Base-by-base conservation (phyloP, 2,113 vertebrate genomes). In the Orcinus orca region DNA sequence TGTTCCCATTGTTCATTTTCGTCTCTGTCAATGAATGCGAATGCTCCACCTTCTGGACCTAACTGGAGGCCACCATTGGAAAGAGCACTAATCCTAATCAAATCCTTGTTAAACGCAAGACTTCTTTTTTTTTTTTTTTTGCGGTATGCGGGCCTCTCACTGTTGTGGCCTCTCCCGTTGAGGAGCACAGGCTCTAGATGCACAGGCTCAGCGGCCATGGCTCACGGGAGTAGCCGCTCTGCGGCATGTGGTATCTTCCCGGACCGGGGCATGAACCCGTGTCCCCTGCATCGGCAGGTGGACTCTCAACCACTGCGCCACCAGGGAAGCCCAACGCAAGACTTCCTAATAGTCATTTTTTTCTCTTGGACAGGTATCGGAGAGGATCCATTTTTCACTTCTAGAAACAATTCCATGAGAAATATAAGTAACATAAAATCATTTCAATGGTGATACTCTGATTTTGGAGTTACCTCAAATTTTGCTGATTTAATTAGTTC, bases 341-440 rank as follows among this genome's bases (percentile, higher is more conserved):
- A 90, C 60, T 93, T 94, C 62, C 68, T 77, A 77, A 92, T 62
- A 83, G 38, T 55, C 55, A 74, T 11, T 73, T 20, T 87, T 55
- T 88, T 93, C 73, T 95, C 53, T 67, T 94, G 67, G 83, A 60
- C 17, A 92, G 76, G 3, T 86, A 17, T n/a, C 93, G 73, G 38
- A 85, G 20, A 33, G 53, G 68, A 84, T 88, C 68, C 53, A n/a
- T n/a, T 97, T 95, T 95, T 91, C 53, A 87, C 65, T 79, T 92
- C 63, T 96, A 86, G 86, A 86, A 96, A 88, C 9, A 86, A 93
- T 93, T 80, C 67, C 53, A 38, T 68, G 36, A 94, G 55, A 94
- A 93, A 85, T 77, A 29, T 62, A 77, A 92, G 13, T 44, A 53
- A 15, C 53, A 80, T 63, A 90, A 80, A 79, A 65, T 91, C 0